A percentile compares a stretch with the other conserved stretches of the same genome.
phyloP scores from a whole-genome alignment of 2,888 invertebrate genomes.

The Sesia bembeciformis region DNA sequence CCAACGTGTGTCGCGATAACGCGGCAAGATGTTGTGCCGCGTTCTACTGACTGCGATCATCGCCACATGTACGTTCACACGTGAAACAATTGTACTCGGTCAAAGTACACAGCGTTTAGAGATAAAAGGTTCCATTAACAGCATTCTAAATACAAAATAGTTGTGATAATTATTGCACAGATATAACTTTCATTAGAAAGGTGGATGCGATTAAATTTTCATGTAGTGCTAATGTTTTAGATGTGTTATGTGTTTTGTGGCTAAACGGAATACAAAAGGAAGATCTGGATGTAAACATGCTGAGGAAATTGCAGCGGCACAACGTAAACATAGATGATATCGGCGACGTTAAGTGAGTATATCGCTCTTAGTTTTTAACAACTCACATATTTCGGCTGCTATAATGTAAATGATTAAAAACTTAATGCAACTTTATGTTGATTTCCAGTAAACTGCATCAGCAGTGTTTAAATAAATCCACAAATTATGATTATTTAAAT shows the following conservation, averaged over 20 bases:
- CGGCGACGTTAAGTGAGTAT: slow-evolving; percentile 45
- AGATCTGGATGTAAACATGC: slow-evolving; percentile 40
- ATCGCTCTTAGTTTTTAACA: not conserved
- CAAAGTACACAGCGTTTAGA: slow-evolving; percentile 38
- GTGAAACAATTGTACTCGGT: slow-evolving; percentile 25
- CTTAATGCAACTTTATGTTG: not conserved
- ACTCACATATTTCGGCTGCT: not conserved
- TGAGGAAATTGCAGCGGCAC: slow-evolving; percentile 44
- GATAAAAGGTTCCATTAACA: slow-evolving; percentile 54
- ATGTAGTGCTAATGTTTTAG: slow-evolving; percentile 30
- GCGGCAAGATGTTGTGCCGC: slow-evolving; percentile 48
- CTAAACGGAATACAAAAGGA: slow-evolving; percentile 59
- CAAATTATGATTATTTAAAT: not conserved
- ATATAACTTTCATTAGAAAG: not conserved
- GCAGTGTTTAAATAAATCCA: not conserved
- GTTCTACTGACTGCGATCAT: slow-evolving; percentile 39
- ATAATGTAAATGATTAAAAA: no score
- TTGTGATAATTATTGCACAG: no score
- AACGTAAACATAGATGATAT: slow-evolving; percentile 49
- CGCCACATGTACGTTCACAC: slow-evolving; percentile 62
- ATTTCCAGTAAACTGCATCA: not conserved
- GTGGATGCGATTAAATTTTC: no score
- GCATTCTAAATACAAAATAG: not conserved
- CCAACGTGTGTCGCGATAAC: slow-evolving; percentile 29
- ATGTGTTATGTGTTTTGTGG: slow-evolving; percentile 56